Conservation (phyloP, 2,888 invertebrate genomes). For the Drosophila meridionalis region DNA sequence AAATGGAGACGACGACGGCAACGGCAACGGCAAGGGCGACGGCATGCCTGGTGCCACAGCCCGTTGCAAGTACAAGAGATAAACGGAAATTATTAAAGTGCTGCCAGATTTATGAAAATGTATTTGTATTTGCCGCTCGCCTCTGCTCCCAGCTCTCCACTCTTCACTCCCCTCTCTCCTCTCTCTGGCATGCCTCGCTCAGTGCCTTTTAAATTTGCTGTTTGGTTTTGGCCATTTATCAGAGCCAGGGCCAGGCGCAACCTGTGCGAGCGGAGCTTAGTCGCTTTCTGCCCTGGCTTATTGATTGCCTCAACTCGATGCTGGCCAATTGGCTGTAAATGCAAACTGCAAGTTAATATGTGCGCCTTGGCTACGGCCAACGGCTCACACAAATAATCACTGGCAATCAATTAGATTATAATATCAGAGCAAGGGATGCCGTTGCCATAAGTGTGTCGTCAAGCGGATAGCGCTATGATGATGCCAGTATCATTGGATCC, state of each 20-base stretch:
- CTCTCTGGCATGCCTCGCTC: not conserved
- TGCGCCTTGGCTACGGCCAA: constrained; percentile 12
- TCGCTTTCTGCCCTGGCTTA: constrained; percentile 25
- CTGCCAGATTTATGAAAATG: constrained; percentile 78
- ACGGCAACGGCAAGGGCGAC: not conserved
- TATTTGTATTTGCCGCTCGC: constrained; percentile 49
- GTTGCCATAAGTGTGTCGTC: not conserved
- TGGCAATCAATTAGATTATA: constrained; percentile 4
- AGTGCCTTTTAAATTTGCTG: constrained; percentile 42
- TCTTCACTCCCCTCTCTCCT: too few relatives aligned
- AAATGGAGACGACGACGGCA: constrained; percentile 35
- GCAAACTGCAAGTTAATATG: constrained; percentile 24
- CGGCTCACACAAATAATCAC: constrained; percentile 14
- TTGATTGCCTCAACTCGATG: constrained; percentile 36
- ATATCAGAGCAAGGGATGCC: not conserved
- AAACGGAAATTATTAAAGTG: constrained; percentile 81
- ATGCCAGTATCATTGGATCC: not conserved
- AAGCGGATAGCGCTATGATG: not conserved
- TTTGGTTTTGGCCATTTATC: constrained; percentile 45
- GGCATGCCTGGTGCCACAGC: constrained; percentile 52
- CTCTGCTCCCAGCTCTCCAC: not conserved
- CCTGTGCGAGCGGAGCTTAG: constrained; percentile 16
- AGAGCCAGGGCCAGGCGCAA: constrained; percentile 21
- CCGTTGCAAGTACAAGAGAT: constrained; percentile 67
- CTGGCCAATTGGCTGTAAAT: constrained; percentile 19